phyloP scores from a whole-genome alignment of 2,888 invertebrate genomes.

The Oligia fasciuncula region DNA sequence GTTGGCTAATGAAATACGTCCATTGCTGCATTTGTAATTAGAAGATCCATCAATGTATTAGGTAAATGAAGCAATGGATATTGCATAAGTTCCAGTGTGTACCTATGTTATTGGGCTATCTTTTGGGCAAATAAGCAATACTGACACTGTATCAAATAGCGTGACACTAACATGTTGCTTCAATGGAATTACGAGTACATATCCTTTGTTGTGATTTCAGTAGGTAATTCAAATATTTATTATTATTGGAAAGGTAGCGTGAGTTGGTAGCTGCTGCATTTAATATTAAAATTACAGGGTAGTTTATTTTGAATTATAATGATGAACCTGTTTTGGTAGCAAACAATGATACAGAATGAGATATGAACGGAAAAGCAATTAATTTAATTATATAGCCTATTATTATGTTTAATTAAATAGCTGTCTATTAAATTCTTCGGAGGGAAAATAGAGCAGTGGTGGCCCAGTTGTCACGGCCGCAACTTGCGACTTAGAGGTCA shows the following conservation, averaged over 20 bases:
- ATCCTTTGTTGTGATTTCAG: not conserved
- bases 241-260: not conserved
- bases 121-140: not conserved
- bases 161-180: not conserved
- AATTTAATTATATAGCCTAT: not conserved
- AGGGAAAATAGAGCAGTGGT: no score
- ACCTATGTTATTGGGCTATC: not conserved
- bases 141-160: not conserved
- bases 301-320: not conserved
- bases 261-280: not conserved
- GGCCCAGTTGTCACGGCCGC: no score
- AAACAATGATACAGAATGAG: not conserved
- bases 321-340: not conserved
- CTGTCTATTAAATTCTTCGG: no score
- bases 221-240: not conserved
- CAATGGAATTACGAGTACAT: not conserved
- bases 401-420: not conserved
- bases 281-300: no score
- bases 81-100: not conserved
- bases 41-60: constrained; percentile 17
- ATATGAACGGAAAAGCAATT: not conserved
- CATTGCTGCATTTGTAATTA: constrained; percentile 51
- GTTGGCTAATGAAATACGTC: constrained; percentile 53
- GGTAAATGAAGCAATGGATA: constrained; percentile 22
- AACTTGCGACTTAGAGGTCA: no score